phyloP scores from a whole-genome alignment of 2,888 invertebrate species.

The Trachelus troglodyta region DNA sequence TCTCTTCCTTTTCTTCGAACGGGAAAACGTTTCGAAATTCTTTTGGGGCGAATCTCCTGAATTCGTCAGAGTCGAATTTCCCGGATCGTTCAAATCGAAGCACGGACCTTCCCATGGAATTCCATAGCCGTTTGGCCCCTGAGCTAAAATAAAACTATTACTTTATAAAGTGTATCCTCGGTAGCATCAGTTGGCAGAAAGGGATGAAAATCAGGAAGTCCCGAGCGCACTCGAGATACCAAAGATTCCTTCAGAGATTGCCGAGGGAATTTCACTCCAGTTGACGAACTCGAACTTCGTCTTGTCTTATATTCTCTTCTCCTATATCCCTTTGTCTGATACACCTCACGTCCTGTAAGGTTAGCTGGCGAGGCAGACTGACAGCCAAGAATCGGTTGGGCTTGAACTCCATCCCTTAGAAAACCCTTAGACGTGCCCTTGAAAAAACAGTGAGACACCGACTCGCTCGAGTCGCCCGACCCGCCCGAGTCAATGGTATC shows the following conservation, averaged over 20 bases:
- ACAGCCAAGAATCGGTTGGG: too few species aligned
- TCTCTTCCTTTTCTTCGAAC: too few species aligned
- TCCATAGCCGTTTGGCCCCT: too few species aligned
- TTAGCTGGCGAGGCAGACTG: neutral
- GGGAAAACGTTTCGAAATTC: too few species aligned
- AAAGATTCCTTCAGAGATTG: conserved; percentile 62
- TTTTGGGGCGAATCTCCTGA: too few species aligned
- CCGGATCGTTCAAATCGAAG: too few species aligned
- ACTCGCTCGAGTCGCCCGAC: too few species aligned
- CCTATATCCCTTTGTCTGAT: conserved; percentile 33
- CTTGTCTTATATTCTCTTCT: conserved; percentile 44
- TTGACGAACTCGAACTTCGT: conserved; percentile 60
- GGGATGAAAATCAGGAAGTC: conserved; percentile 12
- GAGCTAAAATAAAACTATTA: conserved; percentile 44
- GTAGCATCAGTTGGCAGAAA: conserved; percentile 1
- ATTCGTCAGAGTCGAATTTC: too few species aligned
- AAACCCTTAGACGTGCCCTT: too few species aligned
- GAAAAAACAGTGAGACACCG: too few species aligned
- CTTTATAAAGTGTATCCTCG: conserved; percentile 39
- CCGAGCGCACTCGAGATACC: conserved; percentile 53
- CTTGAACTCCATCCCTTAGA: too few species aligned
- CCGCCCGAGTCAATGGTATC: neutral
- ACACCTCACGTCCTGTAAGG: conserved; percentile 9
- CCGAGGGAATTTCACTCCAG: conserved; percentile 58
- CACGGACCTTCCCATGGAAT: too few species aligned